phyloP scores from a whole-genome alignment of 2,888 invertebrate species.

The Epistrophe eligans region DNA sequence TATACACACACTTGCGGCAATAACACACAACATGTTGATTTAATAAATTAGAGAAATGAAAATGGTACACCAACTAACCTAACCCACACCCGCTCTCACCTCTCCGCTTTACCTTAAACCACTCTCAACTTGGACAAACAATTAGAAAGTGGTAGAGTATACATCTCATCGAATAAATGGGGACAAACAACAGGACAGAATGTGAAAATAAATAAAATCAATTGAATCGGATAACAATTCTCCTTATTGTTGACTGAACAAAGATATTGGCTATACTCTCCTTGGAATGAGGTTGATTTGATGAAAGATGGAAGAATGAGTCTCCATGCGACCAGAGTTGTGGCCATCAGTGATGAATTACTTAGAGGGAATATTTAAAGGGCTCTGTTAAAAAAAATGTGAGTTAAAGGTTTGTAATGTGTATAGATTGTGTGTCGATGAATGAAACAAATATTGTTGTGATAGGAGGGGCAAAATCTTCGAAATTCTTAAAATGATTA shows the following conservation, averaged over 20 bases:
- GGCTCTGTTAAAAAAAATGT: no score
- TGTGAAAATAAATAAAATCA: conserved; percentile 70
- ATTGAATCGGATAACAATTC: conserved; percentile 69
- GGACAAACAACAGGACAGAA: conserved; percentile 11
- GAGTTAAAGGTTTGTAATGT: no score
- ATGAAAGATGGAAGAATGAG: not conserved
- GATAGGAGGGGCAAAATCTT: no score
- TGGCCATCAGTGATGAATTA: not conserved
- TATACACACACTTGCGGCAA: not conserved
- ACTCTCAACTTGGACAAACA: conserved; percentile 38
- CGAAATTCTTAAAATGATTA: no score
- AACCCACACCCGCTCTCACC: not conserved
- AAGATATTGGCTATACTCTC: conserved; percentile 46
- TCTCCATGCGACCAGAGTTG: not conserved
- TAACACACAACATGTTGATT: conserved; percentile 63
- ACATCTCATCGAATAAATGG: conserved; percentile 8
- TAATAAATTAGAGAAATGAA: conserved; percentile 74
- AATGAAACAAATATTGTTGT: no score
- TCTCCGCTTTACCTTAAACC: no score
- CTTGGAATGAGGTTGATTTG: not conserved
- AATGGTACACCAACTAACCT: conserved; percentile 58
- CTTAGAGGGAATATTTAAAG: not conserved
- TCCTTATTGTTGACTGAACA: conserved; percentile 71
- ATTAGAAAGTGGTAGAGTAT: conserved; percentile 50
- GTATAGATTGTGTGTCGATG: no score